Base-by-base conservation (phyloP, 1,140 invertebrate species). In the Rhyzopertha dominica region DNA sequence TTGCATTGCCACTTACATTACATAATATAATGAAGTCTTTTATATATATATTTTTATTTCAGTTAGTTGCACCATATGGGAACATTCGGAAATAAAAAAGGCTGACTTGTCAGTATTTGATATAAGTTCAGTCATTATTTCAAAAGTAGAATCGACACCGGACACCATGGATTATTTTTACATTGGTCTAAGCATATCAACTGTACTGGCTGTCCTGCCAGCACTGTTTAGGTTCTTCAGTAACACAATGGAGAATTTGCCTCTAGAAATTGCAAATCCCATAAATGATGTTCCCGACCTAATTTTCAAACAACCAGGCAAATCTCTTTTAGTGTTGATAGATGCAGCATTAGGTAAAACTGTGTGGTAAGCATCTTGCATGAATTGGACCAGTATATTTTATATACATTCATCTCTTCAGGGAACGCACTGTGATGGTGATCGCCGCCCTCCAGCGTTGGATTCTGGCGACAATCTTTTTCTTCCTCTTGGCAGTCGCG, bases 61-160 rank as follows among this genome's bases (percentile, higher is more conserved):
- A 91, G 90, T 94, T 39, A 94, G 88, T 51, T 96, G 93, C 63
- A 91, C 90, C 24, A 88, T 96, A 67, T 97, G 92, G 91, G 89
- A 95, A 63, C 77, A 79, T 30, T 76, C 82, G 12, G 88, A 92
- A 53, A 82, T 87, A 17, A 88, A 95, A 60, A 95, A 95, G 67
- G 89, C 88, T 0, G 90, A 95, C 62, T 73, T 97, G 37, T 91
- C 90, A 1, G 90, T 93, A 1, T 69, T 96, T 26, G 93, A 97
- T 66, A 95, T 97, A 50, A 93, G 90, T 61, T 93, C 90, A 56
- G 85, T 84, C 16, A 94, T 97, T 53, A 95, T 96, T 46, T 81
- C 77, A 60, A 82, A 82, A 61, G 92, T 95, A 2, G 92, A 95
- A 69, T 76, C 79, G 12, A 82, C 86, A 66, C 80, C 82, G 14